A percentile compares a stretch with the other conserved stretches of the same genome.
Evolutionary conservation across 2,888 invertebrate genomes (phyloP).

Genomic region (Mycalesis mineus): DNA sequence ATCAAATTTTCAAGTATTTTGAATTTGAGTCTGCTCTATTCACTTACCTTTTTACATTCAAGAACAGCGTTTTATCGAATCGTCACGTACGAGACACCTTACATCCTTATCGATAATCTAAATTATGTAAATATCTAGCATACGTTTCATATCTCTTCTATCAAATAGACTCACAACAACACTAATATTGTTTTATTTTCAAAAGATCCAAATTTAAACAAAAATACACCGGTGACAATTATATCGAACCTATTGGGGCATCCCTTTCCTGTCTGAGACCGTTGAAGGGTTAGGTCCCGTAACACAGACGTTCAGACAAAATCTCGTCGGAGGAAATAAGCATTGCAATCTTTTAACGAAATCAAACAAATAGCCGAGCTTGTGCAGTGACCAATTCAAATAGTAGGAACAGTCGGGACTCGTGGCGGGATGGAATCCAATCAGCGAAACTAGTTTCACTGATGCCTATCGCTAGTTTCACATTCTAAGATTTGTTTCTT

Average conservation of each 20-base stretch:
- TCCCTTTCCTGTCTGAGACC: conserved; percentile 13
- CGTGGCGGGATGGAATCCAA: conserved; percentile 66
- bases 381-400: conserved; percentile 68
- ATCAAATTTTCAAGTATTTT: too few relatives aligned
- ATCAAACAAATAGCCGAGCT: conserved; percentile 68
- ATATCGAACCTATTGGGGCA: conserved; percentile 2
- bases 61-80: too few relatives aligned
- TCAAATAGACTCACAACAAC: background rate
- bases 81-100: too few relatives aligned
- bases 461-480: conserved; percentile 77
- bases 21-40: too few relatives aligned
- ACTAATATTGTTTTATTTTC: too few relatives aligned
- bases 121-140: too few relatives aligned
- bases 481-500: conserved; percentile 79
- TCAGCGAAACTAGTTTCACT: conserved; percentile 72
- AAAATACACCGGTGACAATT: conserved; percentile 1
- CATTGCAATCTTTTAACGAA: conserved; percentile 68
- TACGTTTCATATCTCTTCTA: background rate
- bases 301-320: conserved; percentile 28
- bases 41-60: too few relatives aligned
- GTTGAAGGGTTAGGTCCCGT: conserved; percentile 25
- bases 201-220: background rate
- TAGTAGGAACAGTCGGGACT: conserved; percentile 55
- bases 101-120: too few relatives aligned
- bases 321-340: conserved; percentile 55